phyloP scores from a whole-genome alignment of 2,113 vertebrate species.

The Zapus hudsonius region DNA sequence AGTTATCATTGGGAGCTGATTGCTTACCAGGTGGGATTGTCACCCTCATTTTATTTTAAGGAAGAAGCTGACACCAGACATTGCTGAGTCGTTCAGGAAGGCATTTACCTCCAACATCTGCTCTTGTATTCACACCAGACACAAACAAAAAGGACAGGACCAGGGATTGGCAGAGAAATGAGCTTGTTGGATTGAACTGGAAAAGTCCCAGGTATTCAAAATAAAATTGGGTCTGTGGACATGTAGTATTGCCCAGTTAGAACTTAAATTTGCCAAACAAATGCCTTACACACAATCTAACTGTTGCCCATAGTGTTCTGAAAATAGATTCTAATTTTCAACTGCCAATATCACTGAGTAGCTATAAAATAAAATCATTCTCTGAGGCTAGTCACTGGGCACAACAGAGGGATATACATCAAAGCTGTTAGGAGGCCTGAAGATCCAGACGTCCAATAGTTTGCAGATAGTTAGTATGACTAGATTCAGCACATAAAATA shows the following conservation, averaged over 20 bases:
- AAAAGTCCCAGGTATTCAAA: constrained; percentile 6
- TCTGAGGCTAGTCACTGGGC: background rate
- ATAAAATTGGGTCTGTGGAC: background rate
- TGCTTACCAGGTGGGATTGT: constrained; percentile 77
- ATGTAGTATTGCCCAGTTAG: background rate
- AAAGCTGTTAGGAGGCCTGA: background rate
- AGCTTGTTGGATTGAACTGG: background rate
- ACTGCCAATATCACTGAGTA: background rate
- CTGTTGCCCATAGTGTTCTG: constrained; percentile 3
- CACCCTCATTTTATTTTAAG: constrained; percentile 81
- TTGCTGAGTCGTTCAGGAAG: constrained; percentile 74
- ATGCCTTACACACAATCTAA: constrained; percentile 32
- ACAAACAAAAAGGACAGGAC: constrained; percentile 21
- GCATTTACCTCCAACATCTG: constrained; percentile 18
- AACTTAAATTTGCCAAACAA: constrained; percentile 31
- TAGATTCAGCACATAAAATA: constrained; percentile 30
- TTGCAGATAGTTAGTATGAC: background rate
- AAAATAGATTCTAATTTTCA: constrained; percentile 25
- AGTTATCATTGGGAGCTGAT: constrained; percentile 79
- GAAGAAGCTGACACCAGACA: constrained; percentile 82
- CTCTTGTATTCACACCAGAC: background rate
- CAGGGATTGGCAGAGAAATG: background rate
- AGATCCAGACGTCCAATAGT: background rate
- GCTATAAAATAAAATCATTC: background rate
- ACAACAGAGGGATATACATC: background rate